A percentile compares a stretch with the other conserved stretches of the same genome.
Conservation (phyloP, 2,888 invertebrate genomes). For the Drosophila stalkeri region DNA sequence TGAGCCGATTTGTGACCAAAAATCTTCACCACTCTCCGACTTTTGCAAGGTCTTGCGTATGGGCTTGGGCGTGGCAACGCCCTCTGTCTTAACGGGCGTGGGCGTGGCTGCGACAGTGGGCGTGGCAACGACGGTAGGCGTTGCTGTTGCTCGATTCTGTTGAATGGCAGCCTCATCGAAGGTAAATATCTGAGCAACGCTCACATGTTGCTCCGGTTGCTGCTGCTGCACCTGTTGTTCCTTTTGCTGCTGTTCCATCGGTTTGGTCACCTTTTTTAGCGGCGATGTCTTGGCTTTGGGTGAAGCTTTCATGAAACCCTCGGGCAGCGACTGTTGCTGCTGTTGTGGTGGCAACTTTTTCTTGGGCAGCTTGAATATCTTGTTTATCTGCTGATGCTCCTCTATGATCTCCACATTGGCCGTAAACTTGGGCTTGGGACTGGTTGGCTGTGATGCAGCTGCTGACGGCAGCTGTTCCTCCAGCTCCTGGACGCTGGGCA, state of each 20-base stretch:
- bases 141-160: constrained; percentile 28
- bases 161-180: constrained; percentile 60
- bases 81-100: constrained; percentile 40
- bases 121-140: constrained; percentile 53
- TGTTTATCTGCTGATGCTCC: constrained; percentile 82
- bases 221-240: neutral
- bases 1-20: constrained; percentile 89
- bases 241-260: neutral
- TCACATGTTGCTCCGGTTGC: constrained; percentile 33
- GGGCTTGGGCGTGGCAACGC: constrained; percentile 79
- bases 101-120: constrained; percentile 53
- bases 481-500: constrained; percentile 66
- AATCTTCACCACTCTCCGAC: constrained; percentile 86
- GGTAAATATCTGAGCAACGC: constrained; percentile 71
- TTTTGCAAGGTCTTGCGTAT: constrained; percentile 73
- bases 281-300: constrained; percentile 76
- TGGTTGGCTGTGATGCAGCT: constrained; percentile 5
- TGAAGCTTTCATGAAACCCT: constrained; percentile 72
- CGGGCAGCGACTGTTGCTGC: constrained; percentile 58
- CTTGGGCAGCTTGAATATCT: constrained; percentile 84
- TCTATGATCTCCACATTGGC: constrained; percentile 84
- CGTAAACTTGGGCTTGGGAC: constrained; percentile 82
- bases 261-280: constrained; percentile 47
- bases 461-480: constrained; percentile 53
- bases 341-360: constrained; percentile 68